Evolutionary conservation across 2,888 invertebrate genomes (phyloP).

Genomic region (Marronus borbonicus): DNA sequence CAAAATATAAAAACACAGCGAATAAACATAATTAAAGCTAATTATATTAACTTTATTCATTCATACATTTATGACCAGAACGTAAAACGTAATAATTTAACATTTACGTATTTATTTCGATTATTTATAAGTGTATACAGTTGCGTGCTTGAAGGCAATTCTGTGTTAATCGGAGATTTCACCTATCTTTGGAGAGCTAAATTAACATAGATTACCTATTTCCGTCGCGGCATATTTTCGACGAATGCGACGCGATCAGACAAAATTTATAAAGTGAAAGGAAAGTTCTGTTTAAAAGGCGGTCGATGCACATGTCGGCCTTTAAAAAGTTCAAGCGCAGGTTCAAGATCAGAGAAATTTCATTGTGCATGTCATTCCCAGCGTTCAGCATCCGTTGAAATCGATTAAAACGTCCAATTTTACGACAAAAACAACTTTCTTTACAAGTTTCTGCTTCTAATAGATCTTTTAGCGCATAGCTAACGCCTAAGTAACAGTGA

Average conservation of each 20-base stretch:
- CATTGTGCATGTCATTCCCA: conserved; percentile 40
- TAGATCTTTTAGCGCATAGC: not conserved
- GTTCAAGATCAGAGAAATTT: conserved; percentile 55
- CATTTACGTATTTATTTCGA: no score
- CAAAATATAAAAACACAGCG: no score
- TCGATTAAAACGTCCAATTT: conserved; percentile 25
- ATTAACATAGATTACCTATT: not conserved
- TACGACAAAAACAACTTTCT: conserved; percentile 37
- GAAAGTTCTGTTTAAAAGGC: conserved; percentile 40
- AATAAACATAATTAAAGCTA: no score
- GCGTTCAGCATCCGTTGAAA: conserved; percentile 29
- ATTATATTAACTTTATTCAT: no score
- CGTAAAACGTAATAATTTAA: no score
- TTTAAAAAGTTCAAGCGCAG: conserved; percentile 44
- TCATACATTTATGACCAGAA: no score
- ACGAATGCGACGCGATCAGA: not conserved
- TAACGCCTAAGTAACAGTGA: not conserved
- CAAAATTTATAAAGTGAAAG: conserved; percentile 46
- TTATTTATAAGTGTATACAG: no score
- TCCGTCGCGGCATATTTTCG: not conserved
- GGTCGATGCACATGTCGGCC: conserved; percentile 42
- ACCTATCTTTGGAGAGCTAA: not conserved
- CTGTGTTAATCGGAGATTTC: no score
- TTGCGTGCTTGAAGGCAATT: no score
- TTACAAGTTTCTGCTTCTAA: conserved; percentile 35